phyloP scores from a whole-genome alignment of 2,888 invertebrate genomes.

The Punctoribates punctum region DNA sequence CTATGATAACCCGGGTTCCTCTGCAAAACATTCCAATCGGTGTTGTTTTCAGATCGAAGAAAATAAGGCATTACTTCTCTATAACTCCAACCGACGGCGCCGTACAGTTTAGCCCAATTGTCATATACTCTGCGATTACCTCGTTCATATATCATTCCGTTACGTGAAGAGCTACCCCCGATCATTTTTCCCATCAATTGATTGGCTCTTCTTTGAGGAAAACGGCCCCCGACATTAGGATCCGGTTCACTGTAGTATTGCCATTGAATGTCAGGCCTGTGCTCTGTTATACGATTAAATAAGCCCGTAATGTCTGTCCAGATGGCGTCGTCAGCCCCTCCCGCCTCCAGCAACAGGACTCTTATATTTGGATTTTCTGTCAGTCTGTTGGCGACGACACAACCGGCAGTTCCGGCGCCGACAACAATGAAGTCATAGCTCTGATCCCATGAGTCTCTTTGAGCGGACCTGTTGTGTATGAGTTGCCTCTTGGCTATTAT shows the following conservation, averaged over 20 bases:
- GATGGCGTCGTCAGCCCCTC: neutral
- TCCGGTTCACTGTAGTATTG: neutral
- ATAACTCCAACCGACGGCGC: constrained; percentile 39
- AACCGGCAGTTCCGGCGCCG: neutral
- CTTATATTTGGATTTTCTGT: neutral
- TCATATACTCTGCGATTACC: constrained; percentile 22
- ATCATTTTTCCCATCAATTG: constrained; percentile 69
- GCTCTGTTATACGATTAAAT: neutral
- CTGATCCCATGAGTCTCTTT: neutral
- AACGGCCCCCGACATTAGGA: neutral
- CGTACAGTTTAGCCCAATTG: neutral
- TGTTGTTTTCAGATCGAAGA: constrained; percentile 28
- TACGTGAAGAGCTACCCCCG: constrained; percentile 18
- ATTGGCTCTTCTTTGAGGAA: neutral
- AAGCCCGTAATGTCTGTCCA: neutral
- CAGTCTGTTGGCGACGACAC: neutral
- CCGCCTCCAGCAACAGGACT: neutral
- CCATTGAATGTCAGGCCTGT: neutral
- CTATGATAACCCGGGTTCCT: constrained; percentile 33
- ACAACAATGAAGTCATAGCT: neutral
- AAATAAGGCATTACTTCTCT: constrained; percentile 26
- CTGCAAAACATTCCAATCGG: neutral
- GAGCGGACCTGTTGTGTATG: too few relatives aligned
- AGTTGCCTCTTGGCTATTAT: too few relatives aligned
- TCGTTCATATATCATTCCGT: constrained; percentile 18